These are phyloP conservation scores for Julus scanicus DNA, from an alignment of 2,888 invertebrate species.

Conservation along the genomic window DNA sequence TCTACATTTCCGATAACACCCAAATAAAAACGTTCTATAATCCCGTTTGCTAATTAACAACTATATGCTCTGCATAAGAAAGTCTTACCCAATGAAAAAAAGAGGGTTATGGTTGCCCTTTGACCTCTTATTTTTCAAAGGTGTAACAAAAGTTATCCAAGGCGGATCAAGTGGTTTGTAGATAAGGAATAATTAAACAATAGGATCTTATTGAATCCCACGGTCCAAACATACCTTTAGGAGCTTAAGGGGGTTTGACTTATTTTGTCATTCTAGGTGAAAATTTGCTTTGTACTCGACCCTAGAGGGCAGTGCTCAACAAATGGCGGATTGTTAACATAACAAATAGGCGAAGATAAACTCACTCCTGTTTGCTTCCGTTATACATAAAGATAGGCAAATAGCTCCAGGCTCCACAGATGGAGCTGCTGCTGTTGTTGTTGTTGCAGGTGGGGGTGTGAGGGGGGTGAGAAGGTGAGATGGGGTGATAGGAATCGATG, in stretches of 20 bases:
- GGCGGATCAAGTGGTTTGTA: background rate
- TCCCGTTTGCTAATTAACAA: too few relatives aligned
- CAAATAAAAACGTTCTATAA: too few relatives aligned
- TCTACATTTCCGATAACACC: too few relatives aligned
- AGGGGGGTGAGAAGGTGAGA: background rate
- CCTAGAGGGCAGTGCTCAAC: slow-evolving; percentile 8
- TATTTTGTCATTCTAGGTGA: slow-evolving; percentile 22
- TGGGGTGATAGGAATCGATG: too few relatives aligned
- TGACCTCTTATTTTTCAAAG: too few relatives aligned
- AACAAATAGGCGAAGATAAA: slow-evolving; percentile 21
- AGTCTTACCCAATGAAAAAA: too few relatives aligned
- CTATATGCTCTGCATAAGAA: too few relatives aligned
- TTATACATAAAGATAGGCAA: background rate
- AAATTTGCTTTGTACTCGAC: background rate
- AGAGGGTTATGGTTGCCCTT: too few relatives aligned
- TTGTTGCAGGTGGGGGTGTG: background rate
- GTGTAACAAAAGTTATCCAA: background rate
- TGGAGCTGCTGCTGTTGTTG: background rate
- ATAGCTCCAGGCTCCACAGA: background rate
- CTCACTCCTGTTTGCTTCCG: background rate
- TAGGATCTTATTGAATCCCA: background rate
- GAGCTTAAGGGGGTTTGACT: background rate
- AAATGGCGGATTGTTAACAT: background rate
- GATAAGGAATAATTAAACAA: background rate
- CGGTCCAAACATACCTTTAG: background rate